Evolutionary conservation across 2,113 vertebrate genomes (phyloP).

Genomic region (Haplochromis vanheusdeni): DNA sequence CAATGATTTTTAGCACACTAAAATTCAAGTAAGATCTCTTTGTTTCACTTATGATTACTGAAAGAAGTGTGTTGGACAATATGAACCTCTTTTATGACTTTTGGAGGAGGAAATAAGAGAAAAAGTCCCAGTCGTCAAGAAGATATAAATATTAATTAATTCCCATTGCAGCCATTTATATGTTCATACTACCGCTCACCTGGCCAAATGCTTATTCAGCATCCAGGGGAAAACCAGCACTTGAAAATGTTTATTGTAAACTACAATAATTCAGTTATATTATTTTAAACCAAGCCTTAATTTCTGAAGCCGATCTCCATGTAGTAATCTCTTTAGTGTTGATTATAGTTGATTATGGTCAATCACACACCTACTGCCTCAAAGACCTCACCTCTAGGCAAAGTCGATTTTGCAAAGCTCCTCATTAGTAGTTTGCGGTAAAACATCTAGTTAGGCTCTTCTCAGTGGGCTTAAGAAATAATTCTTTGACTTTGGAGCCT

Average conservation of each 20-base stretch:
- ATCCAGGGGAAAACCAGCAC: background rate
- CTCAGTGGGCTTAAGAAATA: background rate
- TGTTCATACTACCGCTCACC: background rate
- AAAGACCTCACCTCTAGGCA: background rate
- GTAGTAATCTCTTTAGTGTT: background rate
- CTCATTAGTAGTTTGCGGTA: background rate
- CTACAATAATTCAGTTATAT: background rate
- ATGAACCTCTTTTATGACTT: background rate
- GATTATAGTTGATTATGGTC: background rate
- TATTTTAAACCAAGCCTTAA: background rate
- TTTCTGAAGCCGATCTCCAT: background rate
- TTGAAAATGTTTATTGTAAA: background rate
- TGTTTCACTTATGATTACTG: background rate
- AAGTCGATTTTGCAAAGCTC: background rate
- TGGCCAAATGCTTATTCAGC: background rate
- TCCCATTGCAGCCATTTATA: background rate
- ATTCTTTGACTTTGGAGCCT: background rate
- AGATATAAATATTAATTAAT: background rate
- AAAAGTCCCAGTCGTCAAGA: background rate
- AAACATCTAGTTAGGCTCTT: background rate
- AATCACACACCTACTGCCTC: background rate
- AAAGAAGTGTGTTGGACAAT: background rate
- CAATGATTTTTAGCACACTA: background rate
- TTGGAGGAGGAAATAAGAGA: background rate
- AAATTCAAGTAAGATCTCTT: background rate